Evolutionary conservation across 2,797 vertebrate genomes (phyloP), one percentile per base, ranked within the genome.

Genomic region (Leptatherina wallacei): DNA sequence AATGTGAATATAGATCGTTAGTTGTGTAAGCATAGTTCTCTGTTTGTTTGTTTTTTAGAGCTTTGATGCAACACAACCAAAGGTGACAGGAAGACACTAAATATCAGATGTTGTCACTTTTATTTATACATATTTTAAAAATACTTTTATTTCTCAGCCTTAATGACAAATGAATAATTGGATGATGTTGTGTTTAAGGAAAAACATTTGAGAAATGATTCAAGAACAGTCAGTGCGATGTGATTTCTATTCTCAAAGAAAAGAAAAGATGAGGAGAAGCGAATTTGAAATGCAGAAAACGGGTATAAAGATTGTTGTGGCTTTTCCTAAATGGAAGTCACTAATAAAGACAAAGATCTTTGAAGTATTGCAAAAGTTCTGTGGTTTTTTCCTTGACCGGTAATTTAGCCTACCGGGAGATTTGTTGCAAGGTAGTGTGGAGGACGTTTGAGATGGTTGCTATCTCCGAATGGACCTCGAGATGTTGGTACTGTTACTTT

Each of bases 11-110:
- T 35, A 10, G 80, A 71, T 72, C 77, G 44, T 70, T 49, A 61
- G 58, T 32, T 32, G 71, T 66, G 73, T 71, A 60, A 42, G 61
- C 82, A 67, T 55, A 62, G 56, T 63, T 51, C 65, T 84, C 73
- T 42, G 73, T 69, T 33, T 18, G 47, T 70, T 52, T 60, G 56
- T 77, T 72, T 27, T 27, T 27, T 27, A 27, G 24, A 69, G 52
- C 32, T 14, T 30, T 2, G 0, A 30, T 67, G 65, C 6, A 8
- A 10, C 33, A 35, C 51, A 59, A 69, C 47, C 6, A 29, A 44
- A 51, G 72, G 3, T 55, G 49, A 38, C 33, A 27, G 2, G 14
- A 42, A 36, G 32, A 22, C 12, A 52, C 0, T 22, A n/a, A 71
- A 71, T 4, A 11, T 18, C 24, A 35, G 32, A 33, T 10, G 18